Base-by-base conservation (phyloP, 1,140 invertebrate genomes). In the Leptopilina boulardi region DNA sequence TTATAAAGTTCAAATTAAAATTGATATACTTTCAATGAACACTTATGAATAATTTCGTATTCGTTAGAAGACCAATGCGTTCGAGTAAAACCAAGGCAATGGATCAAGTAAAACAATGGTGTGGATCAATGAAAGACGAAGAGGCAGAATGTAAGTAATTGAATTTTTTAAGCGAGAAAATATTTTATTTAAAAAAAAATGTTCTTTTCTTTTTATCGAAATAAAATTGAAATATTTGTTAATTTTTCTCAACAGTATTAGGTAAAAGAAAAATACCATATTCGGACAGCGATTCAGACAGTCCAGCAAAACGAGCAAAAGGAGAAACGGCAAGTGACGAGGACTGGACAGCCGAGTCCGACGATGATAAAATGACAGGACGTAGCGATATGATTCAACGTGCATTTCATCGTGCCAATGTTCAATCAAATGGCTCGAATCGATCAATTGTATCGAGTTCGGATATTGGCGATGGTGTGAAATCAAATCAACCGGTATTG, bases 21-120 rank as follows among this genome's bases (percentile, higher is more conserved):
- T n/a, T n/a, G n/a, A n/a, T n/a, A n/a, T n/a, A n/a, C n/a, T n/a
- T n/a, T n/a, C n/a, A 38, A 38, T 74, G 9, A 73, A 47, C 66
- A 42, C 76, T 76, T 44, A 19, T 73, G 59, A 75, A 75, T 44
- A 15, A 6, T 8, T 72, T 71, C 34, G 18, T 59, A 56, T 75
- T 71, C 71, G 34, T 70, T 82, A 94, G 94, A 23, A 93, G 96
- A 15, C 93, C 95, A 5, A 94, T 94, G 83, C 92, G 96, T 4
- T 95, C 94, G 10, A 96, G 95, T 82, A 96, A 96, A 89, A 94
- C 94, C 47, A 95, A 95, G 82, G 96, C 95, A 0, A 92, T 96
- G 89, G 94, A 95, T 89, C 94, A 96, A 88, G 95, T 96, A n/a
- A 96, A 96, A 84, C 93, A 94, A 77, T 96, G 96, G 96, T 95